Percentiles rank a stretch among this genome's conserved stretches.
phyloP scores from a whole-genome alignment of 1,140 invertebrate species.

The Plectrocnemia conspersa region DNA sequence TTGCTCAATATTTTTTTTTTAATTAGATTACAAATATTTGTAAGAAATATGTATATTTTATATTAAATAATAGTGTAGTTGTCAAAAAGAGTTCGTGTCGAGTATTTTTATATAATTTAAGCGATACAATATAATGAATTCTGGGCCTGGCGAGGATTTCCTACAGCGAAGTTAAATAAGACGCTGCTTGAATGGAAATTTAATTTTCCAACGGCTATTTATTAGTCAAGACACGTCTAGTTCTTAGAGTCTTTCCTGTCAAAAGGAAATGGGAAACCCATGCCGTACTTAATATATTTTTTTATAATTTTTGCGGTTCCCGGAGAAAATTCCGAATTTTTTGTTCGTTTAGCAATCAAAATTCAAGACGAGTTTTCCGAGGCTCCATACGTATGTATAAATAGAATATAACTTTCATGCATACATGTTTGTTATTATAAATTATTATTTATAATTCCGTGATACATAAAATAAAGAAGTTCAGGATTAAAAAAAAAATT shows the following conservation, averaged over 20 bases:
- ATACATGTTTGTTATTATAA: too few species aligned
- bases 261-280: constrained; percentile 3
- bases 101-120: constrained; percentile 1
- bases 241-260: constrained; percentile 11
- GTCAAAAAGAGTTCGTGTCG: too few species aligned
- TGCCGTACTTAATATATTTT: neutral
- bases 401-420: too few species aligned
- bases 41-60: too few species aligned
- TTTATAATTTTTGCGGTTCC: constrained; percentile 9
- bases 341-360: constrained; percentile 1
- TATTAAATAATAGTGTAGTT: too few species aligned
- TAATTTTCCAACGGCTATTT: constrained; percentile 17
- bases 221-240: constrained; percentile 23
- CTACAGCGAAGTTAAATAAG: constrained; percentile 22
- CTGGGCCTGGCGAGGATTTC: neutral
- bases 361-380: too few species aligned
- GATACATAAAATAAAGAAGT: too few species aligned
- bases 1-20: too few species aligned
- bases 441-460: too few species aligned
- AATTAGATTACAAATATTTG: too few species aligned
- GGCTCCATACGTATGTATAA: too few species aligned
- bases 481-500: too few species aligned
- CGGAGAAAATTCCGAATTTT: constrained; percentile 3
- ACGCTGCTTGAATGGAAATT: constrained; percentile 18
- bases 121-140: constrained; percentile 15